These are phyloP conservation scores for Pseudomyrmex pallidus DNA, from an alignment of 1,140 invertebrate genomes.

Conservation along the genomic window DNA sequence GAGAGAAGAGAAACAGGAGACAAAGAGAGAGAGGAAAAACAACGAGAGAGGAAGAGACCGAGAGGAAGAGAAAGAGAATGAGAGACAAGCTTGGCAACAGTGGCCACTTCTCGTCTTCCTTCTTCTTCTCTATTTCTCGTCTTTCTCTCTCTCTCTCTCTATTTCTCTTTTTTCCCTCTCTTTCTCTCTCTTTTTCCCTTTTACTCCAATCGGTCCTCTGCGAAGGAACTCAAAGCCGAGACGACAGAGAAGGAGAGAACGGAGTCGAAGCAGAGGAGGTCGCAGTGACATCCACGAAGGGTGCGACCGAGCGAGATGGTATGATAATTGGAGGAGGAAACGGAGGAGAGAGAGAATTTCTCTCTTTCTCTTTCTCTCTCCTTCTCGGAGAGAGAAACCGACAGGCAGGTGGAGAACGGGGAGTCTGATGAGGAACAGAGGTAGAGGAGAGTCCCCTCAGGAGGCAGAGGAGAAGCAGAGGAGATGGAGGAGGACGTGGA, in stretches of 20 bases:
- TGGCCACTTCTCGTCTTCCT: conserved; percentile 71
- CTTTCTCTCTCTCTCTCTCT: not conserved
- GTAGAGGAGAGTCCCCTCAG: conserved; percentile 63
- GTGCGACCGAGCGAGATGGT: conserved; percentile 77
- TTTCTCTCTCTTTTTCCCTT: conserved; percentile 20
- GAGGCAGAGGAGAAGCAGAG: conserved; percentile 61
- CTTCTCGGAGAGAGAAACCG: conserved; percentile 49
- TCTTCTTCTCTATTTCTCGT: conserved; percentile 30
- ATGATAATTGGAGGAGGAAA: conserved; percentile 79
- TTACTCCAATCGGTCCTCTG: conserved; percentile 19
- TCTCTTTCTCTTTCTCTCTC: no score
- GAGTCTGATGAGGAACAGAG: conserved; percentile 68
- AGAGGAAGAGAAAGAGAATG: conserved; percentile 51
- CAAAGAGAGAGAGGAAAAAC: not conserved
- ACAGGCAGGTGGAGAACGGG: conserved; percentile 65
- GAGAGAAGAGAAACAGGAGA: conserved; percentile 44
- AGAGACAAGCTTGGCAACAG: conserved; percentile 77
- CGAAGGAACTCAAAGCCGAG: conserved; percentile 27
- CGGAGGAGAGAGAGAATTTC: conserved; percentile 48
- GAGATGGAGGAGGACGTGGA: conserved; percentile 67
- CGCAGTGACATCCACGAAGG: conserved; percentile 51
- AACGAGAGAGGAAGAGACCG: conserved; percentile 41
- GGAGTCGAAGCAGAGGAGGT: conserved; percentile 22
- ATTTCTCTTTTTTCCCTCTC: not conserved
- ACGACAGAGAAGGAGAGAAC: conserved; percentile 29